Percentiles rank a stretch among this genome's conserved stretches.
Evolutionary conservation across 2,113 vertebrate species (phyloP).

Genomic region (Gopherus flavomarginatus): DNA sequence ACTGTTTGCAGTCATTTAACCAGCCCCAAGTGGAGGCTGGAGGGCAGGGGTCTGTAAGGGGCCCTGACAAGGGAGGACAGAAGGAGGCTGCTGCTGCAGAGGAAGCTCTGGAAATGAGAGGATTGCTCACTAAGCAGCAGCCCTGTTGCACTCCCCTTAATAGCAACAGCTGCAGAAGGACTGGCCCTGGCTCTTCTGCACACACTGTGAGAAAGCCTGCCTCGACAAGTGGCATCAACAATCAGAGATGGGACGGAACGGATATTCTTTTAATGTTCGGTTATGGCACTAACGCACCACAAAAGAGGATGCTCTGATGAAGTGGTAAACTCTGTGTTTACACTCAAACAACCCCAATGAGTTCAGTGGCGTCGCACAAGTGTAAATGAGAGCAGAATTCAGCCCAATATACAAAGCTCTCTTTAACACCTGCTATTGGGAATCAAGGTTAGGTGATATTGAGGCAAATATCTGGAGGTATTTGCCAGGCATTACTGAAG

Average conservation of each 20-base stretch:
- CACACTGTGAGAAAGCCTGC: neutral
- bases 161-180: neutral
- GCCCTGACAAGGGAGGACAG: too few species aligned
- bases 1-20: too few species aligned
- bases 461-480: slow-evolving; percentile 24
- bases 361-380: neutral
- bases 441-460: neutral
- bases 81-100: too few species aligned
- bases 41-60: too few species aligned
- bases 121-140: too few species aligned
- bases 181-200: neutral
- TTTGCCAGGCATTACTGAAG: slow-evolving; percentile 25
- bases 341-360: neutral
- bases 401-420: neutral
- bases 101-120: too few species aligned
- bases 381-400: neutral
- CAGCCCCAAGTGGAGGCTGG: too few species aligned
- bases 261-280: neutral
- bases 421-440: slow-evolving; percentile 23
- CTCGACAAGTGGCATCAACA: neutral
- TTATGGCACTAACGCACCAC: neutral
- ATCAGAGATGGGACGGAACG: neutral
- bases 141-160: neutral
- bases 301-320: neutral
- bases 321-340: neutral